A percentile compares a stretch with the other conserved stretches of the same genome.
phyloP scores from a whole-genome alignment of 2,888 invertebrate species.

The Drosophila seclusa region DNA sequence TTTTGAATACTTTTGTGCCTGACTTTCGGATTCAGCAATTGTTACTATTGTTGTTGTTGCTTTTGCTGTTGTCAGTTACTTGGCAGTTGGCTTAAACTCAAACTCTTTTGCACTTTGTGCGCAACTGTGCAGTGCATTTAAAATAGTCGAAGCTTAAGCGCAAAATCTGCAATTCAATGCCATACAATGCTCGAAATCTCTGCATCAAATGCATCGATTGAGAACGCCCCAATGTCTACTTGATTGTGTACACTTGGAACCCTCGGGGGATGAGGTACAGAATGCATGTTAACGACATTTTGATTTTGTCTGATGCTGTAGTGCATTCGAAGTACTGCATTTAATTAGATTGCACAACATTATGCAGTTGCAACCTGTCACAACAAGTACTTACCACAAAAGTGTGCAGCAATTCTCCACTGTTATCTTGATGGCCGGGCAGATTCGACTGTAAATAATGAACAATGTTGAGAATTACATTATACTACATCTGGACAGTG shows the following conservation, averaged over 20 bases:
- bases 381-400: constrained; percentile 48
- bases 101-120: constrained; percentile 43
- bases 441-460: constrained; percentile 15
- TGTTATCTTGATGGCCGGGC: not conserved
- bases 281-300: constrained; percentile 55
- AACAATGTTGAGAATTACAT: constrained; percentile 27
- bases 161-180: constrained; percentile 76
- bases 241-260: constrained; percentile 41
- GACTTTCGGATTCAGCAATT: constrained; percentile 66
- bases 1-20: constrained; percentile 76
- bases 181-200: constrained; percentile 48
- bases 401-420: not conserved
- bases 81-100: constrained; percentile 37
- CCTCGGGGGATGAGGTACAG: not conserved
- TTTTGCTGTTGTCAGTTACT: constrained; percentile 6
- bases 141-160: constrained; percentile 62
- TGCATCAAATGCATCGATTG: constrained; percentile 47
- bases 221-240: constrained; percentile 44
- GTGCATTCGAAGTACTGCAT: constrained; percentile 22
- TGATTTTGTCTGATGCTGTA: constrained; percentile 40
- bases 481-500: constrained; percentile 6
- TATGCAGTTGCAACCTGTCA: constrained; percentile 44
- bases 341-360: constrained; percentile 51
- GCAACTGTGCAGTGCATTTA: constrained; percentile 64
- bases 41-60: constrained; percentile 11